These are phyloP conservation scores for Philereme vetulata DNA, from an alignment of 2,888 invertebrate species.

Conservation along the genomic window DNA sequence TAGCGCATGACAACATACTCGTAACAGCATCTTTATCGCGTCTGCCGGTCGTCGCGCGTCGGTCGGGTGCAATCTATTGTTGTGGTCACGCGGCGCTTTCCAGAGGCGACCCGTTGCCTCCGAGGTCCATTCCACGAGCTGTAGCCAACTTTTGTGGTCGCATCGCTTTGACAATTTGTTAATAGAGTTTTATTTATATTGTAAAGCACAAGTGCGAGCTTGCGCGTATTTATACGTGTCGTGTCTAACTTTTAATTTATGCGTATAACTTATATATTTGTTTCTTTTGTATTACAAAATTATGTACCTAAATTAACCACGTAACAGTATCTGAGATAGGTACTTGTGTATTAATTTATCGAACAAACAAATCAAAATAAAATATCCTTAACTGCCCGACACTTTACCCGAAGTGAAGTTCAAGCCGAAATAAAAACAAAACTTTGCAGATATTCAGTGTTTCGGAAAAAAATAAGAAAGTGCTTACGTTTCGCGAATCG, in stretches of 20 bases:
- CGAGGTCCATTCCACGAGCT: conserved; percentile 26
- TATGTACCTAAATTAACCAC: too few species aligned
- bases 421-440: neutral
- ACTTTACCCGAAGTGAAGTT: too few species aligned
- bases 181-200: conserved; percentile 3
- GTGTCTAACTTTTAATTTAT: too few species aligned
- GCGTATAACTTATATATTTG: too few species aligned
- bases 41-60: conserved; percentile 2
- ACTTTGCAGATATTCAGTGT: neutral
- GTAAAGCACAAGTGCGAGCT: conserved; percentile 15
- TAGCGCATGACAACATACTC: conserved; percentile 22
- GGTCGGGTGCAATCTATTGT: conserved; percentile 24
- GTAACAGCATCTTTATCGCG: conserved; percentile 25
- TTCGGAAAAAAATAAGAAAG: conserved; percentile 11
- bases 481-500: conserved; percentile 4
- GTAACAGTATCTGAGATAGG: too few species aligned
- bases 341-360: too few species aligned
- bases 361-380: too few species aligned
- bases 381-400: too few species aligned
- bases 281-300: too few species aligned
- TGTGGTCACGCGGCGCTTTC: conserved; percentile 29
- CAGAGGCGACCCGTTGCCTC: conserved; percentile 14
- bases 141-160: conserved; percentile 20
- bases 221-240: conserved; percentile 1
- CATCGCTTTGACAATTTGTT: conserved; percentile 11